Evolutionary conservation across 2,888 invertebrate species (phyloP), one percentile per base, ranked within the genome.

Genomic region (Ecdyonurus torrentis): DNA sequence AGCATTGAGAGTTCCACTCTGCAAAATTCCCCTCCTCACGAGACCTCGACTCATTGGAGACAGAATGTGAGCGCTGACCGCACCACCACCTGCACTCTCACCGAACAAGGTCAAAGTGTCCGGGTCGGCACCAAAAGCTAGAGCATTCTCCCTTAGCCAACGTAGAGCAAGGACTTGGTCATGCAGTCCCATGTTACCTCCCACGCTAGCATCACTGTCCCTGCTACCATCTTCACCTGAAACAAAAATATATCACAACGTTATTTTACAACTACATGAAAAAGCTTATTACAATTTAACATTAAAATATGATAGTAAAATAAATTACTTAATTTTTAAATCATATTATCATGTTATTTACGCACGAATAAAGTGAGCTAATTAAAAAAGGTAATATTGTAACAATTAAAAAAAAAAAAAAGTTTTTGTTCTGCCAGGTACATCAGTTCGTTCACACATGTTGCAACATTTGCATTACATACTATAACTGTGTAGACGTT

Each of bases 41-140:
- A 93, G 77, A 1, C 90, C 89, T 68, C 71, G 67, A 61, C 70
- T 71, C 5, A 71, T 70, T 69, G 70, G 78, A 0, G 79, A 79
- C 60, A 81, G 70, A 3, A 62, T 22, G 20, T 61, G 61, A 50
- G 88, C 79, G 71, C 89, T 89, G 0, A 90, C 91, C 55, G 90
- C 89, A 22, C 92, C 92, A 3, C 94, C 93, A 0, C 96, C 97
- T 1, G 96, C 96, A 23, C 93, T 93, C 76, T 97, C 96, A 1
- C 96, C 97, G 72, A 97, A 96, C 60, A 98, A 78, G 0, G 96
- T 95, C 67, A 97, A 89, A 69, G 90, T 81, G 62, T 86, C 89
- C 10, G 93, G 92, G 75, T 94, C 90, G n/a, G 93, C 94, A 1
- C 93, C 94, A 72, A 95, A 94, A n/a, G 84, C 86, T 5, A 81